A percentile compares a stretch with the other conserved stretches of the same genome.
Evolutionary conservation across 2,797 vertebrate genomes (phyloP).

Genomic region (Notamacropus eugenii): DNA sequence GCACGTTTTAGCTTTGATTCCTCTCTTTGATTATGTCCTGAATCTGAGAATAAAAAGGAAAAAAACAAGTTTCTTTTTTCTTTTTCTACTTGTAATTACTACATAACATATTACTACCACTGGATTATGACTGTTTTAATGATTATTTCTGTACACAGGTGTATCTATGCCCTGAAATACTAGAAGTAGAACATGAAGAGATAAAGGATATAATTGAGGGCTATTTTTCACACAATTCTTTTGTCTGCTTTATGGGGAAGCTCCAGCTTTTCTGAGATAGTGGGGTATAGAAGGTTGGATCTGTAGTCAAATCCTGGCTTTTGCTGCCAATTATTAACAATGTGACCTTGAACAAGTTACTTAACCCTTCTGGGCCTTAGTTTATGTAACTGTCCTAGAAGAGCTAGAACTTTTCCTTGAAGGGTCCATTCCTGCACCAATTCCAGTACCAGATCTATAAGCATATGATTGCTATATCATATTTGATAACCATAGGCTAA

Average conservation of each 20-base stretch:
- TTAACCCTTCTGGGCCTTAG: background rate
- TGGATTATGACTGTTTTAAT: background rate
- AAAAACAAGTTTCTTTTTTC: conserved; percentile 32
- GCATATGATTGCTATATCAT: background rate
- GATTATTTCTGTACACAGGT: background rate
- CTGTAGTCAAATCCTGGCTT: background rate
- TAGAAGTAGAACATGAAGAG: background rate
- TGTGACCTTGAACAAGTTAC: background rate
- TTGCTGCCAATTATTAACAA: background rate
- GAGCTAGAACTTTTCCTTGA: background rate
- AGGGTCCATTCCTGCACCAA: background rate
- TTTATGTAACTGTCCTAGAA: background rate
- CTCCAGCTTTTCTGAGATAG: background rate
- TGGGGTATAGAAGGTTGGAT: background rate
- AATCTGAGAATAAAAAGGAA: conserved; percentile 69
- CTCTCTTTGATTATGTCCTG: conserved; percentile 69
- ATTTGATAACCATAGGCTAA: background rate
- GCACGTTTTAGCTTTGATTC: background rate
- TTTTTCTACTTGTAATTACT: conserved; percentile 49
- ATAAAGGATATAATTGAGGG: background rate
- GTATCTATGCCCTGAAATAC: background rate
- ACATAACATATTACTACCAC: background rate
- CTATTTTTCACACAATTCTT: background rate
- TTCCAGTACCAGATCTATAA: background rate
- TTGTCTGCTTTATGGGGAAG: background rate